Evolutionary conservation across 2,888 invertebrate species (phyloP), one percentile per base, ranked within the genome.

Genomic region (Hypolimnas misippus): DNA sequence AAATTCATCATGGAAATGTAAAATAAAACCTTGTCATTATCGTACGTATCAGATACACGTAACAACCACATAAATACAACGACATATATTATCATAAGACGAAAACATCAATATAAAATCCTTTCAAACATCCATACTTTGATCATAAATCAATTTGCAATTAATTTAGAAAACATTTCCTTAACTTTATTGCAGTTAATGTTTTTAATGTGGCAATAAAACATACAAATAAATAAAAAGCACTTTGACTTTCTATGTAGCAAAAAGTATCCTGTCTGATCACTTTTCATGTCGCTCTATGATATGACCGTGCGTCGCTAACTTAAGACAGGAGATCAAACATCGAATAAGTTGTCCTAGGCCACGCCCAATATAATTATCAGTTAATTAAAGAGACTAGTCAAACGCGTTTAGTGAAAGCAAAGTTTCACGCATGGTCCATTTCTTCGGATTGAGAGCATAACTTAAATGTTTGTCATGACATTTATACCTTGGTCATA

Each of bases 331-430:
- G 46, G 56, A 52, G 53, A 62, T 65, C 52, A 62, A 62, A 58
- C 50, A 65, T 57, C 76, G 56, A 54, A 67, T 57, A 58, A 57
- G 75, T 76, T 70, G 77, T 79, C 79, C 72, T 40, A 51, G 33
- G 42, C 66, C 25, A 50, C 42, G 51, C 25, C 55, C 46, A 52
- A 51, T 38, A 73, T 76, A 82, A 83, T 84, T 79, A 86, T 78
- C 78, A 73, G 64, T 74, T 87, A 83, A 89, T 88, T 86, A 88
- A 78, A 77, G 74, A 76, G 74, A 73, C 78, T 72, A 77, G 76
- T 73, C 77, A 79, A 82, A 82, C 82, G 74, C 76, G 83, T 70
- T 78, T 76, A 89, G 90, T 89, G 90, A 90, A 91, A 90, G 90
- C 74, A 65, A 73, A 78, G 79, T 84, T 85, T 83, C 83, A 86